Evolutionary conservation across 2,797 vertebrate genomes (phyloP), one percentile per base, ranked within the genome.

Genomic region (Malurus splendens): DNA sequence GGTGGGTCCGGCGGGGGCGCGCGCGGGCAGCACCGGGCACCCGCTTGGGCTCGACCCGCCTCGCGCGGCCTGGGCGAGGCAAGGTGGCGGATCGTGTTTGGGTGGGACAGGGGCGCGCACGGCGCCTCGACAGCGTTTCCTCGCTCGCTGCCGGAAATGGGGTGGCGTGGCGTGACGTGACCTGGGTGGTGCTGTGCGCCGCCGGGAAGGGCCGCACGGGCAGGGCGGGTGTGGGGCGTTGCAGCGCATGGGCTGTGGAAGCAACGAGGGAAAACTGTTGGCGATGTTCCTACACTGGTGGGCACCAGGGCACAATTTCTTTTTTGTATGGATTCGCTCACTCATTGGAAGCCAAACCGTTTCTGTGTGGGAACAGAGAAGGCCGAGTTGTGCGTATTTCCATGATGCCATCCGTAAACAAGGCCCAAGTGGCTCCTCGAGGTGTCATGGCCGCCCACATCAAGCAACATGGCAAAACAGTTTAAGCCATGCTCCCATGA

Each of bases 311-410:
- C 16, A 1, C 32, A 2, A 3, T 27, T 77, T 38, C 7, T 44
- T 5, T 32, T 4, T 24, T 8, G 2, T 9, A 0, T 1, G 11
- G 9, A 15, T 2, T 1, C 5, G 2, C 3, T 15, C 2, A 13
- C 18, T 41, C 15, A 1, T 5, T 48, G n/a, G 50, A 65, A 72
- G 19, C 4, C 0, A 11, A 7, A 3, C 3, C 4, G 2, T 38
- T 61, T 45, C 2, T 5, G 5, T 17, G 9, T 16, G 32, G 22
- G 3, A 68, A 25, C 7, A 3, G 3, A 8, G 28, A 33, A 65
- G 10, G 23, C 15, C 5, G 20, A 10, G 6, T 22, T 65, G 6
- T 36, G 30, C 16, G 50, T 52, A 5, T 8, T 50, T 13, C 2
- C 6, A 18, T 2, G 19, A 9, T 16, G 15, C 12, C 9, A 3